Conservation (phyloP, 2,113 vertebrate species). For the Perca fluviatilis region DNA sequence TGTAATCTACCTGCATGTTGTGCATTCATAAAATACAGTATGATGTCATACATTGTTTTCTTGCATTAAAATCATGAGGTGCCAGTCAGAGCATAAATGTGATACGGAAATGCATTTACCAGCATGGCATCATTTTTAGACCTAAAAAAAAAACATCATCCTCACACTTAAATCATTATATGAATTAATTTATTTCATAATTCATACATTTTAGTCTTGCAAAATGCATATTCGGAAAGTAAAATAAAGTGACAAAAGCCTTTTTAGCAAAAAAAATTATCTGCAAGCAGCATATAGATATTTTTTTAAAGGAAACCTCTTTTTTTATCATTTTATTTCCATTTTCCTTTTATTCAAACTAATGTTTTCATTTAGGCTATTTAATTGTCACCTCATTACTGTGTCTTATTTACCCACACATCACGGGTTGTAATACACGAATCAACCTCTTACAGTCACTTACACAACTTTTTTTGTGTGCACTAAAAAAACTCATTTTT, state of each 20-base stretch:
- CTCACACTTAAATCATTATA: not conserved
- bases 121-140: not conserved
- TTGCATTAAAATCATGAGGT: not conserved
- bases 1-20: not conserved
- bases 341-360: not conserved
- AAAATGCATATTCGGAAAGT: not conserved
- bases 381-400: not conserved
- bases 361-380: not conserved
- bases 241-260: not conserved
- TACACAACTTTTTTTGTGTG: not conserved
- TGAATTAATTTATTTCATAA: not conserved
- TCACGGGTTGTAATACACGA: not conserved
- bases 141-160: not conserved
- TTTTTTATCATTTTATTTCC: not conserved
- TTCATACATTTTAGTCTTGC: not conserved
- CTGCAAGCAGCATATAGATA: not conserved
- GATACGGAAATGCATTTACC: too few species aligned
- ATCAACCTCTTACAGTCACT: not conserved
- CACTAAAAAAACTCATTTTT: not conserved
- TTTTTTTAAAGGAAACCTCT: not conserved
- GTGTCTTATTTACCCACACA: not conserved
- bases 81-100: too few species aligned
- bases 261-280: not conserved
- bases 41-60: not conserved
- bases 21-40: not conserved